These are phyloP conservation scores for Cinara cedri DNA, from an alignment of 2,888 invertebrate species.

Conservation along the genomic window DNA sequence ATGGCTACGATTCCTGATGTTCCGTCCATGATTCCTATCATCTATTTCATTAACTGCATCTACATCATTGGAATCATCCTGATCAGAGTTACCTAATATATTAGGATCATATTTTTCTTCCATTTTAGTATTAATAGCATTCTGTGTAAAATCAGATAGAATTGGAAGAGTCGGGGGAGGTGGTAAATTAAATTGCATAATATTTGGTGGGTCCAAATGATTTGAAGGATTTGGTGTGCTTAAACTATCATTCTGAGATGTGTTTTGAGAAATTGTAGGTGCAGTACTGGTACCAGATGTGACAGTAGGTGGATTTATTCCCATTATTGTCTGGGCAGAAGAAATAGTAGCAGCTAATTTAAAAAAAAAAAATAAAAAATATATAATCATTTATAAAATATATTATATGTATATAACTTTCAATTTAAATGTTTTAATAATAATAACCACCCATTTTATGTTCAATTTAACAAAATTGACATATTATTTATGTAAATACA, in stretches of 20 bases:
- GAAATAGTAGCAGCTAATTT: slow-evolving; percentile 44
- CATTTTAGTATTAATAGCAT: slow-evolving; percentile 9
- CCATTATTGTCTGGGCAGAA: slow-evolving; percentile 46
- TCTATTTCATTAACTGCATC: slow-evolving; percentile 58
- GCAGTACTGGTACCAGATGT: slow-evolving; percentile 27
- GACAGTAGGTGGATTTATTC: slow-evolving; percentile 33
- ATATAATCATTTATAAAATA: background rate
- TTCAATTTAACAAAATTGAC: too few species aligned
- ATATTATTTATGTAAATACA: background rate
- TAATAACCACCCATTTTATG: too few species aligned
- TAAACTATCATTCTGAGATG: slow-evolving; percentile 36
- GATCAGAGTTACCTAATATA: background rate
- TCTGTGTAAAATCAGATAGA: slow-evolving; percentile 38
- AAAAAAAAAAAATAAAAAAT: slow-evolving; percentile 18
- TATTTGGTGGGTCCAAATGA: slow-evolving; percentile 39
- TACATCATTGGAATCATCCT: slow-evolving; percentile 46
- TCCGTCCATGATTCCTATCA: slow-evolving; percentile 60
- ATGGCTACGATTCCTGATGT: slow-evolving; percentile 61
- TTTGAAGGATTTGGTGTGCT: slow-evolving; percentile 32
- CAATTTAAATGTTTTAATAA: background rate
- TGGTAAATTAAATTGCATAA: slow-evolving; percentile 54
- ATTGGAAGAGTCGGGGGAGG: slow-evolving; percentile 49
- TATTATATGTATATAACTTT: background rate
- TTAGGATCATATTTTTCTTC: slow-evolving; percentile 45
- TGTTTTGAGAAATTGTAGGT: slow-evolving; percentile 23